phyloP scores from a whole-genome alignment of 2,113 vertebrate species.

The Corydoras maculifer region DNA sequence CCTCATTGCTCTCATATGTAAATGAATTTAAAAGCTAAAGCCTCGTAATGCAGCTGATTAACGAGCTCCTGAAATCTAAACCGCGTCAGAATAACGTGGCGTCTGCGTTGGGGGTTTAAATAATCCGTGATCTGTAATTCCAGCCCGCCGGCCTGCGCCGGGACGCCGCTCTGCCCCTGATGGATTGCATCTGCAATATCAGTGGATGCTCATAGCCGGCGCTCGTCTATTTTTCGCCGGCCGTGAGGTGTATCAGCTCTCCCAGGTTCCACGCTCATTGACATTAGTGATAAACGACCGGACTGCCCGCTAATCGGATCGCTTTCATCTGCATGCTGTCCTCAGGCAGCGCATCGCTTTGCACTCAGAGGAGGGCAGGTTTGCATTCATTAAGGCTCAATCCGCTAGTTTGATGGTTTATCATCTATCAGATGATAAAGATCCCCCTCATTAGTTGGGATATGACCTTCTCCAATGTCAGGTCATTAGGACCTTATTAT shows the following conservation, averaged over 20 bases:
- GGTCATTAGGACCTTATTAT: too few species aligned
- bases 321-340: constrained; percentile 23
- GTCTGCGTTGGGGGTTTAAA: constrained; percentile 26
- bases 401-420: not conserved
- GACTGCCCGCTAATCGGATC: constrained; percentile 31
- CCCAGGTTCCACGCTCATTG: constrained; percentile 45
- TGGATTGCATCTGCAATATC: constrained; percentile 30
- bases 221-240: constrained; percentile 26
- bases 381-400: constrained; percentile 20
- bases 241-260: constrained; percentile 27
- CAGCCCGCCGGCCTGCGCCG: not conserved
- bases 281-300: constrained; percentile 42
- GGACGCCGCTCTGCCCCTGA: constrained; percentile 1
- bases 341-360: constrained; percentile 1
- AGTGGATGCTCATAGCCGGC: constrained; percentile 20
- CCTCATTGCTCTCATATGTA: not conserved
- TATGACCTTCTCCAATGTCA: too few species aligned
- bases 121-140: not conserved
- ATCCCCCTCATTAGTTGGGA: too few species aligned
- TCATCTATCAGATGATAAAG: too few species aligned
- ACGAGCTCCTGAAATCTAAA: constrained; percentile 9
- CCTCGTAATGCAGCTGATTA: not conserved
- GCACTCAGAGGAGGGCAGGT: constrained; percentile 18
- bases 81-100: constrained; percentile 6
- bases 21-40: not conserved